phyloP scores from a whole-genome alignment of 2,113 vertebrate genomes.

The Rhinolophus sinicus region DNA sequence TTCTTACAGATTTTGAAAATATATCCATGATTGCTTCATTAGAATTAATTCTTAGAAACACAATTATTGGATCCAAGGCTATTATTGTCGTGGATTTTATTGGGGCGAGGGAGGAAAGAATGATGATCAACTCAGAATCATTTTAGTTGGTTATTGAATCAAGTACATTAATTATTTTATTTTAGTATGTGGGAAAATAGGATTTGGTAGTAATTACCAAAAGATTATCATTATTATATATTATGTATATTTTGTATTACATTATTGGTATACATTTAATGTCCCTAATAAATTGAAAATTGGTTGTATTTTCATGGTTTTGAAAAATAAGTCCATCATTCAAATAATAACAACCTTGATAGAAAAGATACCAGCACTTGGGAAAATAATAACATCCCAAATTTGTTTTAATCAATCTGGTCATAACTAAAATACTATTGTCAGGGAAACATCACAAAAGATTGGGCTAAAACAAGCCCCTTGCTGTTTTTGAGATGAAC shows the following conservation, averaged over 20 bases:
- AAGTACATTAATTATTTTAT: not conserved
- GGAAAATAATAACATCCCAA: not conserved
- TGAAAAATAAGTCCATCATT: not conserved
- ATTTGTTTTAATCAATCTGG: not conserved
- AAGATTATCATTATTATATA: not conserved
- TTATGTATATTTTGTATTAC: not conserved
- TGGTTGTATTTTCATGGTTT: conserved; percentile 39
- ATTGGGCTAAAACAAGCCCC: not conserved
- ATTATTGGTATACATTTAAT: conserved; percentile 6
- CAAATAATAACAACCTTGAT: not conserved
- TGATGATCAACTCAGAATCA: not conserved
- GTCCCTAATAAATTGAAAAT: not conserved
- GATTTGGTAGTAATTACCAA: conserved; percentile 6
- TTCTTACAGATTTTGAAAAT: not conserved
- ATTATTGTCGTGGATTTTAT: not conserved
- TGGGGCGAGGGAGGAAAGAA: not conserved
- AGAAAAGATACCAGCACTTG: not conserved
- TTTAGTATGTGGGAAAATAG: not conserved
- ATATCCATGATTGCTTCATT: not conserved
- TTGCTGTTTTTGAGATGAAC: not conserved
- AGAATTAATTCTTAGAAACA: conserved; percentile 32
- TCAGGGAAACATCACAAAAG: not conserved
- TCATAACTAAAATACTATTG: not conserved
- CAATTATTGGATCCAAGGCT: not conserved
- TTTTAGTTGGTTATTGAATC: not conserved